Base-by-base conservation (phyloP, 2,113 vertebrate genomes). In the Burhinus oedicnemus region DNA sequence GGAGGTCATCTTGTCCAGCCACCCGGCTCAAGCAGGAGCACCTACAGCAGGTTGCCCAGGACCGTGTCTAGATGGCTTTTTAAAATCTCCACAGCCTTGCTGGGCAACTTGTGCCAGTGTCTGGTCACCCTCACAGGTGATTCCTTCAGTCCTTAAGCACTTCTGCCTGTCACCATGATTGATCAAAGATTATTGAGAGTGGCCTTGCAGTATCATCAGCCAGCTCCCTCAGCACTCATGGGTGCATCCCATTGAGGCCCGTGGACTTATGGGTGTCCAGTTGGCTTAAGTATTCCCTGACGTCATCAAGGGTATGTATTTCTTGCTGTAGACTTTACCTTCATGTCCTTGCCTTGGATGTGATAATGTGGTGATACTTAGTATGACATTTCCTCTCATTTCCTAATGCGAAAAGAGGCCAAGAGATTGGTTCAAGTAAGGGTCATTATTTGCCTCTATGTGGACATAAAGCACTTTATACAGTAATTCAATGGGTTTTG, bases 211-310 rank as follows among this genome's bases (percentile, higher is more conserved):
- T 45, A 12, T 20, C 27, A 45, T 52, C 15, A n/a, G 4, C 34
- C 29, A 54, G 27, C 23, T 69, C 34, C 10, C 16, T 62, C 29
- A 18, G 34, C n/a, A 30, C 17, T 82, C 17, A 5, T 18, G 27
- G 21, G 11, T 47, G 20, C 20, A n/a, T 21, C 29, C 13, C 5
- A 5, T 83, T 20, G 40, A n/a, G 25, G 38, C 16, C 22, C 3
- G 2, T 36, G 15, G 20, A 16, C 8, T 87, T 62, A 13, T 0
- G 0, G 57, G 9, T 49, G 36, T 74, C 23, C 57, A 17, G 4
- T 8, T 78, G 42, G 18, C 22, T 49, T 58, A 54, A 34, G 5
- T 32, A 15, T 89, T 79, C 5, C 18, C 27, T 76, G 61, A 52
- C 3, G 2, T 32, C 17, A 51, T 66, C 45, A 62, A 76, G 34